Evolutionary conservation across 2,113 vertebrate genomes (phyloP).

Genomic region (Psettodes erumei): DNA sequence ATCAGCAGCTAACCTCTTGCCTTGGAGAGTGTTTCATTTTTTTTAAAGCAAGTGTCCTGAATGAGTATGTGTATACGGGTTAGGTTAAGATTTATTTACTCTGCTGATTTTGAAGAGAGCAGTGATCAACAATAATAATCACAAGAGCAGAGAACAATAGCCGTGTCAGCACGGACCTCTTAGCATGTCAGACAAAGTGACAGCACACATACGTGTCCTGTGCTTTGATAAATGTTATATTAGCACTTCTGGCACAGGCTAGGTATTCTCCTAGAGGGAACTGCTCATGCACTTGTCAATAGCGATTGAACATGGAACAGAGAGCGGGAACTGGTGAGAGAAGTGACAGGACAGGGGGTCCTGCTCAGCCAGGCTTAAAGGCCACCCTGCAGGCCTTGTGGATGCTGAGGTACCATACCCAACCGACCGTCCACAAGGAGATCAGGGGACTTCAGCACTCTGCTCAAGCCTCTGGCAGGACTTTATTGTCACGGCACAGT

Average conservation of each 20-base stretch:
- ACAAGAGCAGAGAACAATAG: slow-evolving; percentile 59
- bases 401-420: slow-evolving; percentile 78
- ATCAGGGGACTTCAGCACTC: slow-evolving; percentile 45
- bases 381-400: slow-evolving; percentile 88
- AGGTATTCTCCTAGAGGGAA: slow-evolving; percentile 87
- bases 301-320: slow-evolving; percentile 86
- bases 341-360: slow-evolving; percentile 75
- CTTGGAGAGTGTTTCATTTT: slow-evolving; percentile 82
- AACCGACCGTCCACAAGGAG: slow-evolving; percentile 49
- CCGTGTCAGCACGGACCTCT: slow-evolving; percentile 80
- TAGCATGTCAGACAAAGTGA: slow-evolving; percentile 87
- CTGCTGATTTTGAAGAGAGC: slow-evolving; percentile 83
- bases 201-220: slow-evolving; percentile 81
- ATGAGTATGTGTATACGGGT: slow-evolving; percentile 24
- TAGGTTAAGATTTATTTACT: slow-evolving; percentile 82
- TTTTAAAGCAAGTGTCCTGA: slow-evolving; percentile 30
- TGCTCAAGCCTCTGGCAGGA: slow-evolving; percentile 83
- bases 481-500: slow-evolving; percentile 68
- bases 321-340: slow-evolving; percentile 85
- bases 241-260: slow-evolving; percentile 89
- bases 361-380: slow-evolving; percentile 92
- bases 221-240: slow-evolving; percentile 92
- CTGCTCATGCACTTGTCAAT: slow-evolving; percentile 92
- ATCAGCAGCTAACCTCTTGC: slow-evolving; percentile 85
- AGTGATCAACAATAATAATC: slow-evolving; percentile 82